A percentile compares a stretch with the other conserved stretches of the same genome.
Evolutionary conservation across 2,888 invertebrate species (phyloP).

Genomic region (Endotricha flammealis): DNA sequence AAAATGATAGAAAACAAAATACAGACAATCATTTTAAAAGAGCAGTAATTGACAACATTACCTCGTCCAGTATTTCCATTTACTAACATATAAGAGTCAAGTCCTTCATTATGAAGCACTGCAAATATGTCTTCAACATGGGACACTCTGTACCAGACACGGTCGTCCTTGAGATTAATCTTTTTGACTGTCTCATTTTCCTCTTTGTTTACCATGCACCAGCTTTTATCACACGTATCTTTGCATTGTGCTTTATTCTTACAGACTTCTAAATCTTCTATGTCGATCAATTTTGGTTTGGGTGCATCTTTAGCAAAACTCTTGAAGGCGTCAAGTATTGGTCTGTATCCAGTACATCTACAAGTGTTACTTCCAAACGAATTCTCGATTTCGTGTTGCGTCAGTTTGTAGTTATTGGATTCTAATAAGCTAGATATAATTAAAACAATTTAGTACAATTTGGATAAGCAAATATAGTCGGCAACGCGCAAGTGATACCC

Average conservation of each 20-base stretch:
- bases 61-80: conserved; percentile 87
- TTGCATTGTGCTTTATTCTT: conserved; percentile 21
- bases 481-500: conserved; percentile 27
- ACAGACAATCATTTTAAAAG: too few species aligned
- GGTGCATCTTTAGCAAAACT: conserved; percentile 73
- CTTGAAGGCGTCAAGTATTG: conserved; percentile 82
- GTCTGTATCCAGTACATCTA: conserved; percentile 83
- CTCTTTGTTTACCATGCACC: conserved; percentile 48
- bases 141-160: conserved; percentile 74
- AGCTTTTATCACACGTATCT: conserved; percentile 24
- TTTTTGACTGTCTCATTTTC: conserved; percentile 27
- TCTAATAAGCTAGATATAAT: conserved; percentile 56
- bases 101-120: conserved; percentile 47
- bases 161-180: conserved; percentile 45
- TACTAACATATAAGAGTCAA: conserved; percentile 78
- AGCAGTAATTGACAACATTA: too few species aligned
- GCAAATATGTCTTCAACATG: conserved; percentile 70
- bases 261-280: conserved; percentile 49
- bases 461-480: too few species aligned
- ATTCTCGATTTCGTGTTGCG: conserved; percentile 82
- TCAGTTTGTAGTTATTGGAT: conserved; percentile 52
- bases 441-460: too few species aligned
- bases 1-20: too few species aligned
- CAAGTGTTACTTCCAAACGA: conserved; percentile 85
- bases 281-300: conserved; percentile 33